Conservation (phyloP, 2,888 invertebrate species). For the Corythucha ciliata region DNA sequence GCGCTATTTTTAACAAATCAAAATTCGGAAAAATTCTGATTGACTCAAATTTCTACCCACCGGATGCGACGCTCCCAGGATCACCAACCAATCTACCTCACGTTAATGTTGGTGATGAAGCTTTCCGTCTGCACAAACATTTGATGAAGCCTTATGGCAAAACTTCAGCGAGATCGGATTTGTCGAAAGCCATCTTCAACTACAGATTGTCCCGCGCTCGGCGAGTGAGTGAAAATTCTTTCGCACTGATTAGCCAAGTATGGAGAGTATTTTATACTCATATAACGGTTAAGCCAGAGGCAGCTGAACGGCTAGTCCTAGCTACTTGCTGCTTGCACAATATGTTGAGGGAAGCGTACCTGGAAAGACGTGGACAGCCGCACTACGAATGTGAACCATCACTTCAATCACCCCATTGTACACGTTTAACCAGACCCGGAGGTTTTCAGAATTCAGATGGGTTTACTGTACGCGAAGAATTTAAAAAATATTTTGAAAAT, state of each 20-base stretch:
- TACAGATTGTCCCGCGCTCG: conserved; percentile 19
- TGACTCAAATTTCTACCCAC: conserved; percentile 20
- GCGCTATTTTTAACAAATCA: conserved; percentile 19
- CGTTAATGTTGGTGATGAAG: conserved; percentile 19
- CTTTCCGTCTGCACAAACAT: conserved; percentile 16
- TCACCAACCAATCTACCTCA: conserved; percentile 12
- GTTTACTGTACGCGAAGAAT: conserved; percentile 17
- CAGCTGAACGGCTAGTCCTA: conserved; percentile 12
- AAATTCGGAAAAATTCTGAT: conserved; percentile 6
- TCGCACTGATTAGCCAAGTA: conserved; percentile 19
- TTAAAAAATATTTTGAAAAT: conserved; percentile 14
- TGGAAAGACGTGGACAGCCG: conserved; percentile 14
- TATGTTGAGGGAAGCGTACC: conserved; percentile 17
- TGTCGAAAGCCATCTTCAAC: conserved; percentile 19
- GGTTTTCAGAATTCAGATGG: conserved; percentile 19
- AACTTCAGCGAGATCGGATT: conserved; percentile 10
- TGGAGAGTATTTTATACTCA: conserved; percentile 17
- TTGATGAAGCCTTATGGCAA: conserved; percentile 22
- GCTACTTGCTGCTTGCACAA: conserved; percentile 21
- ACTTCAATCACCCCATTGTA: conserved; percentile 16
- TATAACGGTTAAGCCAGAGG: conserved; percentile 18
- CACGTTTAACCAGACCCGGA: conserved; percentile 10
- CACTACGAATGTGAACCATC: conserved; percentile 14
- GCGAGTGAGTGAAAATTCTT: conserved; percentile 21
- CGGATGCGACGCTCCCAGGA: conserved; percentile 5